Percentiles rank a stretch among this genome's conserved stretches.
phyloP scores from a whole-genome alignment of 2,888 invertebrate genomes.

The Tenthredo mesomela region DNA sequence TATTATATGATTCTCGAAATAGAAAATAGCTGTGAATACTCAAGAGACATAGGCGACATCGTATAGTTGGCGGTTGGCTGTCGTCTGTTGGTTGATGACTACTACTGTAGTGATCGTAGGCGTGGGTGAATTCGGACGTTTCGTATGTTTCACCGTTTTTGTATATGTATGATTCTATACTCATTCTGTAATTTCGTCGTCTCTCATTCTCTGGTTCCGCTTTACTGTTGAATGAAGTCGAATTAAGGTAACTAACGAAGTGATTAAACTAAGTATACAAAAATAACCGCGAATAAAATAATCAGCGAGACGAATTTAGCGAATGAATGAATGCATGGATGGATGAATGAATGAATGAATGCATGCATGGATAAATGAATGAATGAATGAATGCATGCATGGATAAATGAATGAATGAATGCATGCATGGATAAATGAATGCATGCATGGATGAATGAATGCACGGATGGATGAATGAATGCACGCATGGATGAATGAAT shows the following conservation, averaged over 20 bases:
- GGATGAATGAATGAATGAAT: not conserved
- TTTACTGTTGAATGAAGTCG: not conserved
- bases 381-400: no score
- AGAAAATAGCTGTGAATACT: not conserved
- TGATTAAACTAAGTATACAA: not conserved
- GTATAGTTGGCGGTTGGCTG: not conserved
- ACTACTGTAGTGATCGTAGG: not conserved
- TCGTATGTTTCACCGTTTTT: not conserved
- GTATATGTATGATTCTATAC: not conserved
- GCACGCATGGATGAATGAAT: no score
- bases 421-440: no score
- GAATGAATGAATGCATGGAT: not conserved
- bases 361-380: no score
- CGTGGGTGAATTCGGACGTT: not conserved
- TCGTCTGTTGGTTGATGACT: conserved; percentile 4
- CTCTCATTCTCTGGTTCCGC: not conserved
- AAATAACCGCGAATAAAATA: not conserved
- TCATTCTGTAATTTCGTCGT: not conserved
- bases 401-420: no score
- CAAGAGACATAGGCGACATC: not conserved
- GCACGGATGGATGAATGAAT: no score
- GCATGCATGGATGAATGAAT: no score
- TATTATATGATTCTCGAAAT: not conserved
- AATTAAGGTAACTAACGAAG: not conserved
- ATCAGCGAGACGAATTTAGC: not conserved